Percentiles rank a stretch among this genome's conserved stretches.
phyloP scores from a whole-genome alignment of 2,888 invertebrate genomes.

The Amiota mariae region DNA sequence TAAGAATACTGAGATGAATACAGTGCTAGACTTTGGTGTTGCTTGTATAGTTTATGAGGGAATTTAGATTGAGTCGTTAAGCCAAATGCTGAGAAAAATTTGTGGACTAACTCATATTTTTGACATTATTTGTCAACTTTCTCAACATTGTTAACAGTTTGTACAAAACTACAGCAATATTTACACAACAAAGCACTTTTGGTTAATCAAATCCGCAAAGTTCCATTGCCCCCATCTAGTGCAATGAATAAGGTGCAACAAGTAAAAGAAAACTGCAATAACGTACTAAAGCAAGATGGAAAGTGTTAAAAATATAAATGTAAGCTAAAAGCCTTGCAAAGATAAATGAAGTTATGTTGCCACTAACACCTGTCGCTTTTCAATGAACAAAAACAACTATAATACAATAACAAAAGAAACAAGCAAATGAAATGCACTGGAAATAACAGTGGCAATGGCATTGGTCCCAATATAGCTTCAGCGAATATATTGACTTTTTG shows the following conservation, averaged over 20 bases:
- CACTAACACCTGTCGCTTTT: not conserved
- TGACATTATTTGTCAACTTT: too few species aligned
- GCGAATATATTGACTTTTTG: not conserved
- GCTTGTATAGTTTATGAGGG: too few species aligned
- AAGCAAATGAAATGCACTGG: not conserved
- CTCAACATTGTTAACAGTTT: too few species aligned
- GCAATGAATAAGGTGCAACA: slow-evolving; percentile 11
- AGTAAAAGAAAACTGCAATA: slow-evolving; percentile 3
- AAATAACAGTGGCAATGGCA: not conserved
- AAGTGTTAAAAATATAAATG: slow-evolving; percentile 28
- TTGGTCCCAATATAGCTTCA: not conserved
- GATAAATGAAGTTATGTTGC: not conserved
- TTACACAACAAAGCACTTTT: too few species aligned
- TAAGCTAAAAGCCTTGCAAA: not conserved
- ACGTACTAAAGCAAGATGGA: slow-evolving; percentile 19
- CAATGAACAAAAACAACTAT: not conserved
- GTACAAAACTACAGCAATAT: too few species aligned
- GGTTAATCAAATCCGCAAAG: slow-evolving; percentile 59
- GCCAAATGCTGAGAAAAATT: too few species aligned
- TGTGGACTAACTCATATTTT: too few species aligned
- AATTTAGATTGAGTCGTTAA: too few species aligned
- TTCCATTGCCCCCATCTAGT: slow-evolving; percentile 59
- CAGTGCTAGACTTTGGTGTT: too few species aligned
- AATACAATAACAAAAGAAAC: too few species aligned
- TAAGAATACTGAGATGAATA: too few species aligned